phyloP scores from a whole-genome alignment of 2,113 vertebrate species.

The Tauraco erythrolophus region DNA sequence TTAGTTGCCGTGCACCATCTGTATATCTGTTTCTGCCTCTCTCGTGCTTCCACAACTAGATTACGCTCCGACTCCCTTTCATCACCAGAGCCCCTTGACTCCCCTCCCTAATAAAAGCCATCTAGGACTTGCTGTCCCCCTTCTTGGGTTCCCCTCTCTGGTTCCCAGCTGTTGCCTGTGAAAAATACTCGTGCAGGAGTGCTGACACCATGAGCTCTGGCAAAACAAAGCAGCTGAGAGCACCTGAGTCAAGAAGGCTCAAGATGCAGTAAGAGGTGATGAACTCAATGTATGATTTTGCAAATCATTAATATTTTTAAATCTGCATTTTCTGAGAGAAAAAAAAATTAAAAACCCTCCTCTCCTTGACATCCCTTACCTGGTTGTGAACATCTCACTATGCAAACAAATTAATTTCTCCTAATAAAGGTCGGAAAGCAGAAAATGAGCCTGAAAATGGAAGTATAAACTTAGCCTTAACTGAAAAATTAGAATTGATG shows the following conservation, averaged over 20 bases:
- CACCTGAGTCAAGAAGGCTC: not conserved
- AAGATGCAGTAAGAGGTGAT: not conserved
- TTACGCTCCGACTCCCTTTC: not conserved
- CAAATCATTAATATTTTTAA: not conserved
- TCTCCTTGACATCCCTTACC: not conserved
- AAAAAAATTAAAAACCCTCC: not conserved
- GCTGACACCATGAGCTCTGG: not conserved
- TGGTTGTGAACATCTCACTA: not conserved
- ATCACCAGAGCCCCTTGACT: not conserved
- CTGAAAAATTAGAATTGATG: not conserved
- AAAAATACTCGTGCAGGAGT: constrained; percentile 5
- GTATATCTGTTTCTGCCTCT: constrained; percentile 47
- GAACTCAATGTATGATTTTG: not conserved
- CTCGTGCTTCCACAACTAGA: not conserved
- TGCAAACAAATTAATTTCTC: constrained; percentile 18
- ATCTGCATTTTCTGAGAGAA: not conserved
- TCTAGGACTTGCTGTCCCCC: not conserved
- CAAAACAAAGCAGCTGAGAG: not conserved
- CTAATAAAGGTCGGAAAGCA: not conserved
- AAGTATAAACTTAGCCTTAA: not conserved
- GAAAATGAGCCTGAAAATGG: constrained; percentile 3
- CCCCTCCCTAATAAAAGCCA: not conserved
- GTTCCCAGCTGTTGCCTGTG: not conserved
- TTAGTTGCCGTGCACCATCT: constrained; percentile 43
- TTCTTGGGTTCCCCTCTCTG: not conserved